Evolutionary conservation across 92 coral and sea anemone species (phyloP).

Genomic region (Virgularia gustaviana): DNA sequence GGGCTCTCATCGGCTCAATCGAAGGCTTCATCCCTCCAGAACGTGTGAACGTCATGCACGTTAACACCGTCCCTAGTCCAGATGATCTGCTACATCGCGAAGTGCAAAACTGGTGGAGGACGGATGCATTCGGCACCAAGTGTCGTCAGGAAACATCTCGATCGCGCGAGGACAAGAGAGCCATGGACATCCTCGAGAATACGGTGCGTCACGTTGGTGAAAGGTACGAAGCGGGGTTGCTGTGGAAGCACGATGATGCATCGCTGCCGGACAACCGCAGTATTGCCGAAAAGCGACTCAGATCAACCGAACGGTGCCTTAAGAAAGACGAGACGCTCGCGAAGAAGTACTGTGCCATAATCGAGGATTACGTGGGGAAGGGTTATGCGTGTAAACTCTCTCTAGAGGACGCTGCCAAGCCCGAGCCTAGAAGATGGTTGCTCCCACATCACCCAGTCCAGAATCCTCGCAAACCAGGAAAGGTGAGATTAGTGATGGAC

Average conservation of each 20-base stretch:
- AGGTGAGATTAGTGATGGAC: too few relatives aligned
- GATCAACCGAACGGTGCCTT: conserved; percentile 46
- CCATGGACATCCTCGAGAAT: conserved; percentile 38
- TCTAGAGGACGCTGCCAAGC: conserved; percentile 43
- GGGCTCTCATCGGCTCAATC: conserved; percentile 54
- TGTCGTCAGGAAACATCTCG: conserved; percentile 21
- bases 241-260: conserved; percentile 42
- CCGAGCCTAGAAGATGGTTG: too few relatives aligned
- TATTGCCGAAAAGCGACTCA: conserved; percentile 48
- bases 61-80: conserved; percentile 32
- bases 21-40: conserved; percentile 43
- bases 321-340: conserved; percentile 41
- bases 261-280: conserved; percentile 34
- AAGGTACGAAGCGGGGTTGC: conserved; percentile 43
- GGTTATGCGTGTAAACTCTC: conserved; percentile 43
- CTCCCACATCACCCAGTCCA: too few relatives aligned
- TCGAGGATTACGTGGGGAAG: conserved; percentile 40
- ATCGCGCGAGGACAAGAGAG: conserved; percentile 40
- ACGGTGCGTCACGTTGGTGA: conserved; percentile 29
- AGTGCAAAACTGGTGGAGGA: conserved; percentile 54
- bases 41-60: conserved; percentile 42
- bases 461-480: too few relatives aligned
- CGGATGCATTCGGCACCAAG: conserved; percentile 46
- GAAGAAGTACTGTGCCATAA: conserved; percentile 46
- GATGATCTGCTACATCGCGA: conserved; percentile 34